Evolutionary conservation across 1,140 invertebrate species (phyloP).

Genomic region (Aphidius ervi): DNA sequence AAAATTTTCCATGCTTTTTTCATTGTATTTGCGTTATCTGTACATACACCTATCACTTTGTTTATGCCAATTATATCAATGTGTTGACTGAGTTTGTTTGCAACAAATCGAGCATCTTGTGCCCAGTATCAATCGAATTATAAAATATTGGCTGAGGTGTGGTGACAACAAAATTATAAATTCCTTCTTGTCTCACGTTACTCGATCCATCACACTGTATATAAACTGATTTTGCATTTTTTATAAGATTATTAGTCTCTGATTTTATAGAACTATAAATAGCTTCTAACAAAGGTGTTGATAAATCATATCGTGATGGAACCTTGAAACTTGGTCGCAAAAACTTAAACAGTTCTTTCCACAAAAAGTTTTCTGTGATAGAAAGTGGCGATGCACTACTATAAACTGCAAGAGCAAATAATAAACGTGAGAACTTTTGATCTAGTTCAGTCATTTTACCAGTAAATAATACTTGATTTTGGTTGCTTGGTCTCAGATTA

Average conservation of each 20-base stretch:
- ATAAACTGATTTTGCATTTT: background rate
- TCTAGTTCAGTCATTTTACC: background rate
- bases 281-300: background rate
- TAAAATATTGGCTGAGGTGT: conserved; percentile 16
- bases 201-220: conserved; percentile 21
- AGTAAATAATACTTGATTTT: background rate
- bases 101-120: background rate
- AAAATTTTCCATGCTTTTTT: background rate
- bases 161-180: conserved; percentile 28
- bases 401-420: background rate
- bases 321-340: background rate
- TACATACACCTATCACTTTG: conserved; percentile 7
- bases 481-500: too few relatives aligned
- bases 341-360: background rate
- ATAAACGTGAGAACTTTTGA: background rate
- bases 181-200: conserved; percentile 22
- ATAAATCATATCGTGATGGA: background rate
- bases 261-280: too few relatives aligned
- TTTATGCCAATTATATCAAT: background rate
- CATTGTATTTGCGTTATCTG: background rate
- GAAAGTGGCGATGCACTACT: background rate
- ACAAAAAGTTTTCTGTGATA: background rate
- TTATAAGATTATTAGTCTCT: too few relatives aligned
- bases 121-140: background rate
- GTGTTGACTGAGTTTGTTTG: background rate